These are phyloP conservation scores for Mugil cephalus DNA, from an alignment of 2,113 vertebrate genomes.

Conservation along the genomic window DNA sequence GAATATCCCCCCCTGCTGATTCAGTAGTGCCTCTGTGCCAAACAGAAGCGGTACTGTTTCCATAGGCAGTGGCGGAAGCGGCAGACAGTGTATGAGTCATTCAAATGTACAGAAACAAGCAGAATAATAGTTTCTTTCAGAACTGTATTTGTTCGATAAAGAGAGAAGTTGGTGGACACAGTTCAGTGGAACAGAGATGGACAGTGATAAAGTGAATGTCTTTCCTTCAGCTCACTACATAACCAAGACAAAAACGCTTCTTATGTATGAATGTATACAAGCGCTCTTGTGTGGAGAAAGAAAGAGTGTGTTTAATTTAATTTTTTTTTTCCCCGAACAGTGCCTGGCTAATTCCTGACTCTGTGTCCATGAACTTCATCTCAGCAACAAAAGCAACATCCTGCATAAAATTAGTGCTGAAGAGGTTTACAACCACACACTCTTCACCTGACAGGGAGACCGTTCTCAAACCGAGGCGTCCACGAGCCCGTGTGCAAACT, in stretches of 20 bases:
- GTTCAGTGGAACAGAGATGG: conserved; percentile 18
- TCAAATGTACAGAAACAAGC: conserved; percentile 24
- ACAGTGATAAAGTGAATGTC: conserved; percentile 39
- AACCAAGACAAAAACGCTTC: background rate
- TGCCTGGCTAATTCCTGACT: conserved; percentile 8
- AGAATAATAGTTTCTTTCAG: conserved; percentile 53
- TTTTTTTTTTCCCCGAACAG: too few relatives aligned
- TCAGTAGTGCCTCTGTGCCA: background rate
- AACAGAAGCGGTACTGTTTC: conserved; percentile 49
- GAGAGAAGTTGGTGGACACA: conserved; percentile 10
- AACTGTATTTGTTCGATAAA: conserved; percentile 39
- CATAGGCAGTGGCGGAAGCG: conserved; percentile 18
- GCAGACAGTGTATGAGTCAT: conserved; percentile 25
- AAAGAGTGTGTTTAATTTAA: background rate
- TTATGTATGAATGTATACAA: too few relatives aligned
- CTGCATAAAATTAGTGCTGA: conserved; percentile 12
- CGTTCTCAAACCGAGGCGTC: conserved; percentile 8
- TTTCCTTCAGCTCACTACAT: conserved; percentile 6
- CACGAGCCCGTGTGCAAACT: background rate
- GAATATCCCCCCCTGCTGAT: conserved; percentile 19
- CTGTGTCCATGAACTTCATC: background rate
- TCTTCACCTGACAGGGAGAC: background rate
- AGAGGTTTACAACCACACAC: conserved; percentile 25
- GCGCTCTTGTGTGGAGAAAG: too few relatives aligned
- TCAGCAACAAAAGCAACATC: background rate